Evolutionary conservation across 1,140 invertebrate genomes (phyloP), one percentile per base, ranked within the genome.

Genomic region (Tetramorium alpestre): DNA sequence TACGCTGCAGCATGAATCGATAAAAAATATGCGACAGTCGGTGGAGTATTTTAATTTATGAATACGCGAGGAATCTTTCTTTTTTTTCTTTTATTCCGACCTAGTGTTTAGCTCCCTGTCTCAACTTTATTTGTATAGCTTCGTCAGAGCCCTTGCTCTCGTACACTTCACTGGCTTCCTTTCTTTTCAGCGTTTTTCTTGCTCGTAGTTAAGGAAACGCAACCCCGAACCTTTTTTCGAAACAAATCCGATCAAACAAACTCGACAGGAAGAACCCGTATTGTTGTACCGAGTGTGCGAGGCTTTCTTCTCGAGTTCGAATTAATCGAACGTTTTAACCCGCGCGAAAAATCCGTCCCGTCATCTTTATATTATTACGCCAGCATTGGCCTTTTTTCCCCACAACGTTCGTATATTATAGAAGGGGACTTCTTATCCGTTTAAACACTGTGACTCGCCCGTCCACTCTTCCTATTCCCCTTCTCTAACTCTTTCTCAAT

Each of bases 321-420:
- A 86, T 81, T 75, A 87, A 89, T 87, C 47, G 49, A 65, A 87
- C 25, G 75, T 22, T 86, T 82, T 65, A 87, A 89, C n/a, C 22
- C 16, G 56, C 18, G 33, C 44, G n/a, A 72, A 69, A 69, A 87
- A 89, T 89, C 54, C 38, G 56, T 81, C 73, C 70, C 85, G 85
- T 90, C 85, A 88, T 65, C 88, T 89, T 89, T 89, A 89, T 81
- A 87, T 84, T 89, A 89, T 62, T 86, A 70, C 25, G 44, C 60
- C 49, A 72, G 62, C 65, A 33, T n/a, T 47, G 56, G 60, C 64
- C 70, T 87, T 89, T 87, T 62, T 84, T 33, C 13, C 72, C 64
- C 60, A 41, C 49, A 82, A 69, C 73, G 89, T 70, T 65, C 65
- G 22, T 58, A 28, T n/a, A 22, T 22, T 22, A 22, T 22, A 22